Evolutionary conservation across 2,113 vertebrate genomes (phyloP).

Genomic region (Rhynchopsitta pachyrhyncha): DNA sequence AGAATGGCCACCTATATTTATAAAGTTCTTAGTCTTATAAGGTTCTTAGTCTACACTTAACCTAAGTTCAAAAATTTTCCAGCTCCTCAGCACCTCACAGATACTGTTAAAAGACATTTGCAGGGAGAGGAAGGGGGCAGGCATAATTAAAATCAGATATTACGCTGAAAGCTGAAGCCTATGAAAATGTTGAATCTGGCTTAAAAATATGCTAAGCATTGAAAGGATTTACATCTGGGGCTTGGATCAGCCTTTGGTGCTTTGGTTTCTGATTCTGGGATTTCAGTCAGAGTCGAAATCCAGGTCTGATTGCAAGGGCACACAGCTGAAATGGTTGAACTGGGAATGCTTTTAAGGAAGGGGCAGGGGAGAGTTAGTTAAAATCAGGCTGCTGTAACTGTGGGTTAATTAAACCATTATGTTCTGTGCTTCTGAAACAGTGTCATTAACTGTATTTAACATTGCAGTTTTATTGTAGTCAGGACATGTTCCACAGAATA

Average conservation of each 20-base stretch:
- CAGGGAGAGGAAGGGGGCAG: too few relatives aligned
- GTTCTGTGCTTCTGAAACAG: slow-evolving; percentile 15
- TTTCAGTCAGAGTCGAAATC: background rate
- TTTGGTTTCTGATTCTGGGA: background rate
- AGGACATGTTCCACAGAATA: background rate
- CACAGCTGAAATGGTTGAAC: background rate
- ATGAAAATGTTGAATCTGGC: background rate
- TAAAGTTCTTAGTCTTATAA: background rate
- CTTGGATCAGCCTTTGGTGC: background rate
- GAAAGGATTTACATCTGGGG: background rate
- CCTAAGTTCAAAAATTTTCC: background rate
- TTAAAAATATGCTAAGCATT: background rate
- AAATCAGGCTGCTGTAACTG: background rate
- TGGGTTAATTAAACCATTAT: slow-evolving; percentile 7
- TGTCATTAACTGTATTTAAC: slow-evolving; percentile 39
- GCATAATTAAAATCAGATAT: background rate
- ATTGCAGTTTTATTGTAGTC: background rate
- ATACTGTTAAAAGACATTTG: background rate
- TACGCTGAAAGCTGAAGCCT: background rate
- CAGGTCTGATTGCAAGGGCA: background rate
- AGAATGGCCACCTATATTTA: background rate
- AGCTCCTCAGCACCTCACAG: background rate
- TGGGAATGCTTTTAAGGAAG: background rate
- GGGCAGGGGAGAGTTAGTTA: background rate
- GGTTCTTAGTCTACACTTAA: background rate